A percentile compares a stretch with the other conserved stretches of the same genome.
Conservation (phyloP, 1,140 invertebrate genomes). For the Neoseiulus cucumeris region DNA sequence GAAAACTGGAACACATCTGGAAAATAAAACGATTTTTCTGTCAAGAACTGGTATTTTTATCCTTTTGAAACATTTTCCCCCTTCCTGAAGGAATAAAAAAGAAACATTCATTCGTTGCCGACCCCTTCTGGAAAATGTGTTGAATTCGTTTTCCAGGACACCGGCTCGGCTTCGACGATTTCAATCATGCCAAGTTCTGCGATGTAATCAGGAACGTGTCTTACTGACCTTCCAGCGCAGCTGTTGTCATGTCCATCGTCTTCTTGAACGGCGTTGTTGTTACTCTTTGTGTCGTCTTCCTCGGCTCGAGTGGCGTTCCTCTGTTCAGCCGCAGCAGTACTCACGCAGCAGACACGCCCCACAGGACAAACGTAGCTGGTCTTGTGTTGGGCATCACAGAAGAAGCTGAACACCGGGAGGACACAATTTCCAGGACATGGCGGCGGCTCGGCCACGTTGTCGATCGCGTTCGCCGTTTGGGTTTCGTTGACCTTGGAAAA, state of each 20-base stretch:
- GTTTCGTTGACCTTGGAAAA: no score
- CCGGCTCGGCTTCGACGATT: no score
- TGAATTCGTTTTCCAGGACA: no score
- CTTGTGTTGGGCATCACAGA: conserved; percentile 6
- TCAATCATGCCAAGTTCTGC: no score
- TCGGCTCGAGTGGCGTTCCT: neutral
- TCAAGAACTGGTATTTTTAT: no score
- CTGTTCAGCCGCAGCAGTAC: neutral
- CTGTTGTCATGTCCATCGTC: neutral
- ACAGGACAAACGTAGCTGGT: neutral
- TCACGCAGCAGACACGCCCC: neutral
- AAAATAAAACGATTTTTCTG: no score
- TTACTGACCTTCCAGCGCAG: neutral
- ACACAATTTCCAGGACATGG: conserved; percentile 4
- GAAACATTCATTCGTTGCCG: no score
- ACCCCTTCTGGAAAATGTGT: no score
- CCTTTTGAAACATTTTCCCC: no score
- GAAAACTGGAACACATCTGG: neutral
- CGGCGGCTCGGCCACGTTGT: neutral
- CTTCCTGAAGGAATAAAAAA: no score
- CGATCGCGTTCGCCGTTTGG: no score
- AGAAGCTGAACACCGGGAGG: neutral
- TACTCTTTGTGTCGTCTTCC: neutral
- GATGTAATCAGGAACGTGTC: no score
- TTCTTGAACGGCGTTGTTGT: neutral